Evolutionary conservation across 2,888 invertebrate species (phyloP).

Genomic region (Conops quadrifasciatus): DNA sequence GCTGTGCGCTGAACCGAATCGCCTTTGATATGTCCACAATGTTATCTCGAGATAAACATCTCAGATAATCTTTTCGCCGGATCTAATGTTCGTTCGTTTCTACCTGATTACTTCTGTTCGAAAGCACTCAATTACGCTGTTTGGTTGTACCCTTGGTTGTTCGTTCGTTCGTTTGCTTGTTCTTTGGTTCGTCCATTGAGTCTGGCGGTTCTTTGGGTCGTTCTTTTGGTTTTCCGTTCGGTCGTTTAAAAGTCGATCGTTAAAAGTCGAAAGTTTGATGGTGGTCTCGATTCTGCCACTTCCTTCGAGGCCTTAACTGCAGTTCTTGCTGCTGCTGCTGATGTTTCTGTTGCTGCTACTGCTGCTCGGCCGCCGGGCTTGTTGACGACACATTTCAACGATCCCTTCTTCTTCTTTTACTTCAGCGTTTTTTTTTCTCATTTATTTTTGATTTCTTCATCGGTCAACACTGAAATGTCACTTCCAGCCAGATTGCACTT

Average conservation of each 20-base stretch:
- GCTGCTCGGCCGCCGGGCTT: not conserved
- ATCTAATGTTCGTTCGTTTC: not conserved
- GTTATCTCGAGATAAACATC: slow-evolving; percentile 15
- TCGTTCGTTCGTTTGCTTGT: too few relatives aligned
- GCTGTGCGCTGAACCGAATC: not conserved
- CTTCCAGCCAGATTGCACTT: slow-evolving; percentile 19
- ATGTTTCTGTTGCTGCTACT: not conserved
- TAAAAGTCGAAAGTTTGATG: not conserved
- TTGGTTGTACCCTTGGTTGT: too few relatives aligned
- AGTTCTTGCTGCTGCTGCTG: not conserved
- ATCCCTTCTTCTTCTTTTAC: not conserved
- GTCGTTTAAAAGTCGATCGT: not conserved
- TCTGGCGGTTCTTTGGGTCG: not conserved
- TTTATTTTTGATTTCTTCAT: slow-evolving; percentile 2
- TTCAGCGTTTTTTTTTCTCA: not conserved
- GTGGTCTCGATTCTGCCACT: slow-evolving; percentile 21
- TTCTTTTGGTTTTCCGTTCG: not conserved
- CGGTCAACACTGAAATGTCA: slow-evolving; percentile 21
- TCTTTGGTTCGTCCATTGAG: not conserved
- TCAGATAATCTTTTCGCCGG: slow-evolving; percentile 16
- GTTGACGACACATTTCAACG: slow-evolving; percentile 1
- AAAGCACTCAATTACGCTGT: slow-evolving; percentile 16
- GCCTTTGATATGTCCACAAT: not conserved
- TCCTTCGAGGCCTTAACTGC: not conserved
- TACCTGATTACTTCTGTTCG: not conserved